Base-by-base conservation (phyloP, 2,797 vertebrate species). In the Pseudochirops corinnae region DNA sequence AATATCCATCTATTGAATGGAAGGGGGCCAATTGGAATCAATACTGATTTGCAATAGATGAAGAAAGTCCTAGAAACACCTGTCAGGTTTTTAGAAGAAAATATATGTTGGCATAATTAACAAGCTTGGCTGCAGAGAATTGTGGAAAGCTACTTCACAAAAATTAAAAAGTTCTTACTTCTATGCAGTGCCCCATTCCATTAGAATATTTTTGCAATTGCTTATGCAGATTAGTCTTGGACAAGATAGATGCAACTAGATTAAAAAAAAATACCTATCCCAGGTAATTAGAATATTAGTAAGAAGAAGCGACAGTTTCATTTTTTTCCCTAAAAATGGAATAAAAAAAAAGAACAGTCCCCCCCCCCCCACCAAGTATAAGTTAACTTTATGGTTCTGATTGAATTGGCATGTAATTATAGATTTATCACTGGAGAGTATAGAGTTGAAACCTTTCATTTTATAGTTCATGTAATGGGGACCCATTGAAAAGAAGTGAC, bases 51-150 rank as follows among this genome's bases (percentile, higher is more conserved):
- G 0, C 31, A 96, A 93, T 97, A 98, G 97, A 98, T 98, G 96
- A 98, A 96, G 94, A 94, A 98, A 98, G 98, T 98, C 93, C 97
- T 98, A 97, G 95, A 97, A 98, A 97, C 97, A 98, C 98, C 97
- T 98, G 98, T 97, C 98, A 98, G 62, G 92, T 97, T 96, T 90
- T 96, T 74, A 90, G 91, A 97, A 93, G 90, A 92, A 91, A 93
- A 82, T 95, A 95, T 56, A 94, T 87, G 29, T 9, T 97, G 91
- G 93, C 96, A 93, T 5, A 55, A 2, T 94, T 92, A 97, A 92
- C 90, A 93, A 95, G 93, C 94, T 98, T 97, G 97, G 90, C 98
- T 98, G 96, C 94, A 93, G 56, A 90, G 96, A 18, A 95, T 33
- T 96, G 97, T 95, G 56, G 96, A 96, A 98, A 97, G 5, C 90